phyloP scores from a whole-genome alignment of 2,888 invertebrate species.

The Stramonita haemastoma region DNA sequence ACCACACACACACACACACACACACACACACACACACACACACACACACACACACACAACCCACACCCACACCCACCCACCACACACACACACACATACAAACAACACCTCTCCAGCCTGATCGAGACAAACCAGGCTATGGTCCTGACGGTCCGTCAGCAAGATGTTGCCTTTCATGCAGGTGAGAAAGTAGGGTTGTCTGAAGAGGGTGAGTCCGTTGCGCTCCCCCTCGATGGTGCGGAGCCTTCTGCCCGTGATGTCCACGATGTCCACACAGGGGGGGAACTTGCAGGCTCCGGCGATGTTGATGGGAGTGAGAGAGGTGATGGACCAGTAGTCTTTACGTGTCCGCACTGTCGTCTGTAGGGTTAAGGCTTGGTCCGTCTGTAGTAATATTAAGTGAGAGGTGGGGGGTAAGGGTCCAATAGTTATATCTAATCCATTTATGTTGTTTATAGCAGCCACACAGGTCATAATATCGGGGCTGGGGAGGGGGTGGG shows the following conservation, averaged over 20 bases:
- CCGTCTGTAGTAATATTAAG: background rate
- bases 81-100: background rate
- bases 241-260: conserved; percentile 44
- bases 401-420: no score
- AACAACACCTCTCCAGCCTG: conserved; percentile 39
- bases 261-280: conserved; percentile 46
- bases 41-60: background rate
- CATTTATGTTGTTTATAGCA: no score
- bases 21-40: background rate
- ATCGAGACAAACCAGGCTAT: conserved; percentile 37
- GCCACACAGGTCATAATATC: no score
- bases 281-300: conserved; percentile 46
- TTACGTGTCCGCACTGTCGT: conserved; percentile 44
- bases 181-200: conserved; percentile 37
- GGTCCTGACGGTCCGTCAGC: conserved; percentile 38
- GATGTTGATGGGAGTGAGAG: conserved; percentile 43
- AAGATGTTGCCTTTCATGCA: conserved; percentile 38
- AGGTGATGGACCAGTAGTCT: conserved; percentile 42
- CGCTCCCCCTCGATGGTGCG: conserved; percentile 38
- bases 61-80: background rate
- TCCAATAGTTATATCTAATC: no score
- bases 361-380: conserved; percentile 31
- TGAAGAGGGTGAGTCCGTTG: conserved; percentile 26
- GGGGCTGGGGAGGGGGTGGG: no score
- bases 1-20: background rate